Base-by-base conservation (phyloP, 1,140 invertebrate genomes). In the Dolichoris vasculosae region DNA sequence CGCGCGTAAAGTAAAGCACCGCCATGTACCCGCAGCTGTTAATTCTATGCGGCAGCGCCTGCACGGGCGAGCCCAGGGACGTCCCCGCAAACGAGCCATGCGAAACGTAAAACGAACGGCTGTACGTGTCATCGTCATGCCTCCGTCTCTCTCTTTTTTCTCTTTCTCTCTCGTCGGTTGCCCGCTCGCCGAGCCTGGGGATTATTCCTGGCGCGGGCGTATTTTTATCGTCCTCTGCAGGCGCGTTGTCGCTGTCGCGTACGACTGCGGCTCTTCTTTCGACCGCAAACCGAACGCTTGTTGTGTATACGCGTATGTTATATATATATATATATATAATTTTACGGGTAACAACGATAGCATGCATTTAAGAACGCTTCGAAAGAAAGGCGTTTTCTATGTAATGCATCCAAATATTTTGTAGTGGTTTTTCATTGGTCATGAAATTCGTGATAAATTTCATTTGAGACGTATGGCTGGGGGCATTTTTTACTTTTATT, bases 151-250 rank as follows among this genome's bases (percentile, higher is more conserved):
- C 23, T 48, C 20, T 67, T 30, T 43, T 71, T 17, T 40, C 35
- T 40, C 67, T 40, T 7, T 69, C 35, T 46, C 46, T 46, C 67
- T 81, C 20, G 48, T 51, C 13, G 23, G 30, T 32, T 69, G 78
- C 55, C 81, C 46, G 69, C 75, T 75, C 69, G 83, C 71, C 15
- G 48, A 51, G 48, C 48, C 78, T 76, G 76, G 75, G 71, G 76
- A 84, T 84, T 84, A 84, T 84, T 84, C 83, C 75, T 84, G 64
- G 83, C 83, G 76, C 83, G 76, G 83, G 83, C 83, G 83, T 84
- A 84, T 84, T 84, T 84, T 84, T 84, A 84, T 84, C 83, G 83
- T 78, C 83, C 75, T 78, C 73, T 30, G 43, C 71, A 77, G 38
- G 43, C 81, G 26, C 69, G 48, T 51, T 51, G 48, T 17, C 26